Evolutionary conservation across 2,888 invertebrate species (phyloP).

Genomic region (Diarsia dahlii): DNA sequence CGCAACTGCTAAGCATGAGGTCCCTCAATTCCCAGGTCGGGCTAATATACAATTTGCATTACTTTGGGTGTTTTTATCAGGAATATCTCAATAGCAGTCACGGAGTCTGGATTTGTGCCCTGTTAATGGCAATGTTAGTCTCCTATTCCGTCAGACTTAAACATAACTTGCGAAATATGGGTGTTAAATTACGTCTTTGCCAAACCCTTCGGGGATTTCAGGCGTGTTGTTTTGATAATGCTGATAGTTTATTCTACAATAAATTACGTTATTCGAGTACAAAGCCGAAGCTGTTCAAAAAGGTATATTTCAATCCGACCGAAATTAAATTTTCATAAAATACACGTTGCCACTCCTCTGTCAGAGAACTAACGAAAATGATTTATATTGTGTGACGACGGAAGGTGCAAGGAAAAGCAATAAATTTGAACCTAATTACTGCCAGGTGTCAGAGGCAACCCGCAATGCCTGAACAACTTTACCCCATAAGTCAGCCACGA

Average conservation of each 20-base stretch:
- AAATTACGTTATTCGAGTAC: constrained; percentile 54
- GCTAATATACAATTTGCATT: no score
- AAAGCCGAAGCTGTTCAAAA: constrained; percentile 56
- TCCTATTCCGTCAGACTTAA: no score
- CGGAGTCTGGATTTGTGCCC: no score
- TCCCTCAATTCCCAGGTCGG: no score
- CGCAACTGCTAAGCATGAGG: no score
- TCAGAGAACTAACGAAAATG: constrained; percentile 76
- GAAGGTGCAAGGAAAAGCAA: constrained; percentile 80
- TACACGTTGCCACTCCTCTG: constrained; percentile 67
- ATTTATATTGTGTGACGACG: constrained; percentile 76
- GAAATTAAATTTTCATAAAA: constrained; percentile 72
- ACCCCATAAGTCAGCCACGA: constrained; percentile 83
- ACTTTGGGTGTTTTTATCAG: no score
- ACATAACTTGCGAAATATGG: no score
- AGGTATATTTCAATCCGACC: constrained; percentile 62
- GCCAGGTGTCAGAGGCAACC: constrained; percentile 86
- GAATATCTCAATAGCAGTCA: no score
- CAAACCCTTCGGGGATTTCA: no score
- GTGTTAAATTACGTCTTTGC: no score
- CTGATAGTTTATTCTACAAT: constrained; percentile 56
- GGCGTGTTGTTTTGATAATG: no score
- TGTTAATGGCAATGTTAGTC: no score
- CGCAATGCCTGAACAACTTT: constrained; percentile 82
- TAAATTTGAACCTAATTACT: constrained; percentile 87